A percentile compares a stretch with the other conserved stretches of the same genome.
These are phyloP conservation scores for Zoroaster sp. DNA, from an alignment of 53 echinoderm and acorn worm species.

Conservation along the genomic window DNA sequence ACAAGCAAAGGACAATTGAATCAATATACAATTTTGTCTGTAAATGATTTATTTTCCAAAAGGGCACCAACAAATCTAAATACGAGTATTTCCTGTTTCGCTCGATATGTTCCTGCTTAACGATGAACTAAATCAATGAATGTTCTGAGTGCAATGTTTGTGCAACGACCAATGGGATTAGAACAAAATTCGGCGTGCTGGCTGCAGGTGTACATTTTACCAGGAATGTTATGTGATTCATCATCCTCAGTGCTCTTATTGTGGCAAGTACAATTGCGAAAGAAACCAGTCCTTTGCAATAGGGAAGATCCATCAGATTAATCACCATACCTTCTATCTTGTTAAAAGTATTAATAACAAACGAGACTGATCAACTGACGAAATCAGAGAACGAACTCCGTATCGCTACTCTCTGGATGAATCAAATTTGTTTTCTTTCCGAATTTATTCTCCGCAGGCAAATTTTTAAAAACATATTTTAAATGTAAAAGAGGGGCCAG, in stretches of 20 bases:
- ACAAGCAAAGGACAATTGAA: too few relatives aligned
- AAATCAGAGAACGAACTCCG: not conserved
- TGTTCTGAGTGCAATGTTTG: not conserved
- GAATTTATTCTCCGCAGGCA: too few relatives aligned
- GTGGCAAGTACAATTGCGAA: not conserved
- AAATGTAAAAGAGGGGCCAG: too few relatives aligned
- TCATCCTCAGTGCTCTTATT: not conserved
- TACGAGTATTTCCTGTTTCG: not conserved
- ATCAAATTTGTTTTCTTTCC: not conserved
- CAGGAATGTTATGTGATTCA: not conserved
- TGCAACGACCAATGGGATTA: not conserved
- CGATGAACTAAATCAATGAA: not conserved
- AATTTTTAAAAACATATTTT: too few relatives aligned
- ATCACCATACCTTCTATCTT: not conserved
- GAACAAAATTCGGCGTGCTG: not conserved
- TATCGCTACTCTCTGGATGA: not conserved
- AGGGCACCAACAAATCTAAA: not conserved
- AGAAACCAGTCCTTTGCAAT: not conserved
- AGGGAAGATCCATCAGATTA: not conserved
- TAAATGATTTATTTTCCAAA: not conserved
- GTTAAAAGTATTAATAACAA: not conserved
- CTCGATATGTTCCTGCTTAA: not conserved
- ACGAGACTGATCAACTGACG: not conserved
- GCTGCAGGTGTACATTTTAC: not conserved
- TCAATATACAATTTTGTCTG: not conserved